Evolutionary conservation across 2,113 vertebrate species (phyloP).

Genomic region (Speoplatyrhinus poulsoni): DNA sequence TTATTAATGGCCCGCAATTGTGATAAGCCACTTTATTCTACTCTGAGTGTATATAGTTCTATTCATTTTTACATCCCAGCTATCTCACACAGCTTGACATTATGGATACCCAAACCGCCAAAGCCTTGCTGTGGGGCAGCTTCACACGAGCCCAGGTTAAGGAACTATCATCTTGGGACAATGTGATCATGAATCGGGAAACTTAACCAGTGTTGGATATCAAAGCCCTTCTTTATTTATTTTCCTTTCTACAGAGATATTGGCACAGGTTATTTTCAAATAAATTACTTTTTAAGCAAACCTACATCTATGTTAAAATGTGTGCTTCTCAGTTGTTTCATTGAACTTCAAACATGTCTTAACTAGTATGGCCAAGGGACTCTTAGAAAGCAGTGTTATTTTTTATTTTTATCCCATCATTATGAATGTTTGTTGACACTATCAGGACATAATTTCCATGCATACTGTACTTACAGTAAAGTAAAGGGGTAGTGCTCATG

Average conservation of each 20-base stretch:
- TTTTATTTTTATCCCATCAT: too few relatives aligned
- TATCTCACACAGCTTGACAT: not conserved
- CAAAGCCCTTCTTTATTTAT: not conserved
- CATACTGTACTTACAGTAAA: too few relatives aligned
- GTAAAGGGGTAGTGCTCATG: too few relatives aligned
- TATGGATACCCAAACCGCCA: not conserved
- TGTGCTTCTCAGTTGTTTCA: not conserved
- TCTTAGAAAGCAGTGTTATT: too few relatives aligned
- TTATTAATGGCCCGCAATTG: not conserved
- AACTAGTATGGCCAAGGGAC: not conserved
- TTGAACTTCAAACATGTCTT: not conserved
- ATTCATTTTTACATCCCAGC: not conserved
- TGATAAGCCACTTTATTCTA: not conserved
- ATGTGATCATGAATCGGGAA: not conserved
- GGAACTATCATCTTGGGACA: not conserved
- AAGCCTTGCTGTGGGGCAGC: not conserved
- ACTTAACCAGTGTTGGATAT: not conserved
- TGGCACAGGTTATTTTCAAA: not conserved
- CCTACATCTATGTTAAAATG: too few relatives aligned
- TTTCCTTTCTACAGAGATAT: slow-evolving; percentile 1
- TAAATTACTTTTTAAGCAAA: too few relatives aligned
- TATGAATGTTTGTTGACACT: too few relatives aligned
- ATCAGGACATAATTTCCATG: too few relatives aligned
- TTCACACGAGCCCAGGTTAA: too few relatives aligned
- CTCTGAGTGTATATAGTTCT: not conserved